These are phyloP conservation scores for Cataglyphis livida DNA, from an alignment of 2,888 invertebrate species.

Conservation along the genomic window DNA sequence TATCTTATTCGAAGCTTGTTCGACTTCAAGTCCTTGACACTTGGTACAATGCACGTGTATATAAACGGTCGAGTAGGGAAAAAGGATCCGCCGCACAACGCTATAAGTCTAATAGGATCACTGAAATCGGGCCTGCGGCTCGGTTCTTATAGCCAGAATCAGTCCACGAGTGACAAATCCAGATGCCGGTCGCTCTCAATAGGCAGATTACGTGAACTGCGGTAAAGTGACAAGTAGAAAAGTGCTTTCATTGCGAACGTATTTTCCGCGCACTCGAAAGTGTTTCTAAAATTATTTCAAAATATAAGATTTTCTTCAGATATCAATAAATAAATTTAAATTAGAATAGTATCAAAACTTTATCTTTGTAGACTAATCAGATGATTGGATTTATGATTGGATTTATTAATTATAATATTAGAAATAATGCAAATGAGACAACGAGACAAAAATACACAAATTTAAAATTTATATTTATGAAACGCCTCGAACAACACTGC, in stretches of 20 bases:
- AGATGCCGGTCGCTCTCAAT: slow-evolving; percentile 79
- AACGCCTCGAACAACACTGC: not conserved
- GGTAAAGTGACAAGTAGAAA: slow-evolving; percentile 46
- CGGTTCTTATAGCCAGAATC: slow-evolving; percentile 81
- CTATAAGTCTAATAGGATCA: slow-evolving; percentile 83
- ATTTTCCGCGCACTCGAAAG: not conserved
- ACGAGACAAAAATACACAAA: not conserved
- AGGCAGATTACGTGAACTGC: slow-evolving; percentile 80
- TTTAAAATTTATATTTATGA: not conserved
- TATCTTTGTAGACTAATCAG: not conserved
- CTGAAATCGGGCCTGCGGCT: slow-evolving; percentile 81
- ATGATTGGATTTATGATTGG: not conserved
- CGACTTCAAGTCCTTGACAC: slow-evolving; percentile 26
- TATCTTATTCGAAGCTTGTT: slow-evolving; percentile 46
- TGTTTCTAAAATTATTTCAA: not conserved
- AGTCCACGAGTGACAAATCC: slow-evolving; percentile 80
- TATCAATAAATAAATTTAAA: not conserved
- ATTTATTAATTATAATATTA: not conserved
- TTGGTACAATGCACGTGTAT: not conserved
- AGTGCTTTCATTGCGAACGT: slow-evolving; percentile 20
- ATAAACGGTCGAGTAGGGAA: slow-evolving; percentile 7
- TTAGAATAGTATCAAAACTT: not conserved
- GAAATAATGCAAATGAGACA: not conserved
- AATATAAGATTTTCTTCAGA: not conserved
- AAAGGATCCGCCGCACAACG: slow-evolving; percentile 17